phyloP scores from a whole-genome alignment of 2,113 vertebrate genomes.

The Labeo catla region DNA sequence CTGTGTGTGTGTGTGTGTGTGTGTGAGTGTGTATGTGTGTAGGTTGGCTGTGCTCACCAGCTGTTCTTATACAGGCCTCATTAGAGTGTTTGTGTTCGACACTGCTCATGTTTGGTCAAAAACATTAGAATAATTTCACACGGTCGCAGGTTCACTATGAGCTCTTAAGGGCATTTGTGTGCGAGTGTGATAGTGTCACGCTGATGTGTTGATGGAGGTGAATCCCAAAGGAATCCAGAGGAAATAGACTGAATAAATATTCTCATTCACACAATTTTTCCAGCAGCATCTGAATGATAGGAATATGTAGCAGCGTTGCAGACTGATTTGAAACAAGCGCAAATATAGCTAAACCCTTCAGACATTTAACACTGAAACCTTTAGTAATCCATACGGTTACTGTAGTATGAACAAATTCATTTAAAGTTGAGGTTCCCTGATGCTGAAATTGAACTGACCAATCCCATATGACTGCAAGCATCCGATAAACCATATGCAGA shows the following conservation, averaged over 20 bases:
- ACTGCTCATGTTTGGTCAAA: neutral
- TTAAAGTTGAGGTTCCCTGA: neutral
- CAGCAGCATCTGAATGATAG: neutral
- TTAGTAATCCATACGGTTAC: neutral
- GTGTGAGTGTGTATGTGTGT: neutral
- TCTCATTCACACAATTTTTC: neutral
- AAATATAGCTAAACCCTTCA: neutral
- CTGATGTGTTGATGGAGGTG: neutral
- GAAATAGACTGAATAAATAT: neutral
- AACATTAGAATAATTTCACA: constrained; percentile 18
- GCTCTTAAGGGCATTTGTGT: neutral
- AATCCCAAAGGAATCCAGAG: neutral
- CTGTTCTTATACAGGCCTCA: constrained; percentile 2
- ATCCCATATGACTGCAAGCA: neutral
- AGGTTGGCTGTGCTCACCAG: neutral
- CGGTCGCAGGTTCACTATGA: neutral
- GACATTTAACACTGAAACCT: neutral
- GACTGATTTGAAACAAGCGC: neutral
- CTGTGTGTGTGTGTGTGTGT: neutral
- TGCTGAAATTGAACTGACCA: neutral
- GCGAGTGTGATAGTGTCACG: neutral
- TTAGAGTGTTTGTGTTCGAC: constrained; percentile 13
- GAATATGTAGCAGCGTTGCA: neutral
- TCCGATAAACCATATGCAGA: no score
- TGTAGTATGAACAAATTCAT: neutral